A percentile compares a stretch with the other conserved stretches of the same genome.
Conservation (phyloP, 2,797 vertebrate species). For the Clarias pachynema region DNA sequence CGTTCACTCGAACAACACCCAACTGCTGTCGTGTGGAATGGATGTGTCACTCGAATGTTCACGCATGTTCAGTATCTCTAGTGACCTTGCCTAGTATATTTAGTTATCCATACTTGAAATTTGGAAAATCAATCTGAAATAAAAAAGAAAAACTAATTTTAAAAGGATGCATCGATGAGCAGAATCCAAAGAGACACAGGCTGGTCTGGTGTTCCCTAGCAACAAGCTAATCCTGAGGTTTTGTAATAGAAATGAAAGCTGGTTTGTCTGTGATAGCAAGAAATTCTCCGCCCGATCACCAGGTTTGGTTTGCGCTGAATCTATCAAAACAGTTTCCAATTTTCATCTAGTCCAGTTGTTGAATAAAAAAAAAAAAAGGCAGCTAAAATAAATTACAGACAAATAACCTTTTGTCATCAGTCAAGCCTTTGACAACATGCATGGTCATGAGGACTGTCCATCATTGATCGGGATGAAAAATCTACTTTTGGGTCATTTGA, state of each 20-base stretch:
- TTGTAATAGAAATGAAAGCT: slow-evolving; percentile 34
- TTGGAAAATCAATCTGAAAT: background rate
- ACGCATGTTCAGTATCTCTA: slow-evolving; percentile 11
- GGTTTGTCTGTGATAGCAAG: slow-evolving; percentile 27
- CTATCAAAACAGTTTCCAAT: background rate
- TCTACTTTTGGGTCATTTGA: slow-evolving; percentile 9
- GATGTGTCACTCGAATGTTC: background rate
- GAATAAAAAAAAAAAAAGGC: background rate
- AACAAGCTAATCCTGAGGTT: slow-evolving; percentile 55
- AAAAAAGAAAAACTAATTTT: background rate
- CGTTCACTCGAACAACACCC: slow-evolving; percentile 3
- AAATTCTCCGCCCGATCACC: slow-evolving; percentile 38
- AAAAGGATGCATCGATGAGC: slow-evolving; percentile 39
- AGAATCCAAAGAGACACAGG: slow-evolving; percentile 43
- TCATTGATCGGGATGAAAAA: slow-evolving; percentile 21
- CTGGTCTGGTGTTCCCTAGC: slow-evolving; percentile 61
- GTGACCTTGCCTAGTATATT: slow-evolving; percentile 13
- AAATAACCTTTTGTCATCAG: slow-evolving; percentile 10
- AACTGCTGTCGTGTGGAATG: background rate
- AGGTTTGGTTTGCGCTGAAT: slow-evolving; percentile 1
- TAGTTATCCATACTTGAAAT: slow-evolving; percentile 10
- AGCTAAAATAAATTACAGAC: background rate
- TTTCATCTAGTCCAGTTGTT: background rate
- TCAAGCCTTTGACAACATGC: slow-evolving; percentile 12
- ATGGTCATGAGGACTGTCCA: slow-evolving; percentile 4